Evolutionary conservation across 2,113 vertebrate species (phyloP).

Genomic region (Microcebus tavaratra): DNA sequence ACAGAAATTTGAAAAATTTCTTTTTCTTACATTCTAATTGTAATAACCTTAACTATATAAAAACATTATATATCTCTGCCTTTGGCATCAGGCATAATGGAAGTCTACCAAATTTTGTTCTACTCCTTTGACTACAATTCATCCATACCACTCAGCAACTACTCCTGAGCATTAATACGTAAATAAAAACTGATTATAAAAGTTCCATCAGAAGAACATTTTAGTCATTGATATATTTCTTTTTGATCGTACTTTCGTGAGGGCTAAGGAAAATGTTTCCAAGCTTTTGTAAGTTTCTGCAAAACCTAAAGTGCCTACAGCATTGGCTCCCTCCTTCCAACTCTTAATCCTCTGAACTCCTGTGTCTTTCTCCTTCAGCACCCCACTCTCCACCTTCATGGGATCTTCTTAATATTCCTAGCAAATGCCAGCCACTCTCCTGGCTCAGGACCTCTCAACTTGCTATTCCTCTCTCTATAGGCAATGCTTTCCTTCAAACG

Average conservation of each 20-base stretch:
- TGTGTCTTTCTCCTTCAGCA: not conserved
- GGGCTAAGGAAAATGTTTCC: not conserved
- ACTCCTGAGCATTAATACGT: not conserved
- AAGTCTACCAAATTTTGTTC: not conserved
- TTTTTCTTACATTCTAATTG: not conserved
- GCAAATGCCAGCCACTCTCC: not conserved
- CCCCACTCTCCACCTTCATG: rapidly evolving
- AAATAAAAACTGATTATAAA: not conserved
- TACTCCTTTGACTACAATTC: not conserved
- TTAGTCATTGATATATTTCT: not conserved
- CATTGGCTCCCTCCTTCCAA: not conserved
- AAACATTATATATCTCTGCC: not conserved
- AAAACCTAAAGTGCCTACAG: not conserved
- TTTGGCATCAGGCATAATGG: not conserved
- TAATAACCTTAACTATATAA: not conserved
- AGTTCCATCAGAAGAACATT: not conserved
- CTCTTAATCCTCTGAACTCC: not conserved
- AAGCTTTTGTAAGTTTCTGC: not conserved
- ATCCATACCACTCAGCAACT: not conserved
- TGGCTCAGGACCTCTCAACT: not conserved
- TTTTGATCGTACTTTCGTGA: not conserved
- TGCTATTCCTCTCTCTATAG: not conserved
- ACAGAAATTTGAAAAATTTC: not conserved
- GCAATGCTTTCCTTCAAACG: not conserved
- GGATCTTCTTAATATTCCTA: not conserved